These are phyloP conservation scores for Eremophila alpestris DNA, from an alignment of 2,797 vertebrate genomes.

Conservation along the genomic window DNA sequence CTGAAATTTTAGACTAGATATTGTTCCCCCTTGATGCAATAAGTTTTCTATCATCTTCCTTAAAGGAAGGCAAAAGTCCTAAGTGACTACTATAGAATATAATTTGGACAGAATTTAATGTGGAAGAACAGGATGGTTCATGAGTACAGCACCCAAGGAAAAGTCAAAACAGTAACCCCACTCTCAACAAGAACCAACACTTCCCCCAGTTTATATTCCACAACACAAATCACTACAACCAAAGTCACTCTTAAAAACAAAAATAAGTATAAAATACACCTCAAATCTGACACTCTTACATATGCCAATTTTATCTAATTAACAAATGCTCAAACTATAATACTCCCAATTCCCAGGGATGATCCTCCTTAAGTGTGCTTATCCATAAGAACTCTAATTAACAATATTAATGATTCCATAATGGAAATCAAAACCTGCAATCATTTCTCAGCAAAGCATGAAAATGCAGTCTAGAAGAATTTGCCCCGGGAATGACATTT, in stretches of 20 bases:
- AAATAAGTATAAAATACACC: conserved; percentile 34
- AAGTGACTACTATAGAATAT: neutral
- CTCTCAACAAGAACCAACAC: neutral
- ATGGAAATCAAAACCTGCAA: conserved; percentile 68
- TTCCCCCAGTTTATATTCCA: neutral
- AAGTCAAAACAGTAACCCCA: neutral
- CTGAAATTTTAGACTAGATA: neutral
- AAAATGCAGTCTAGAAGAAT: conserved; percentile 62
- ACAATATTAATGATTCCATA: conserved; percentile 65
- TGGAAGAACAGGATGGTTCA: neutral
- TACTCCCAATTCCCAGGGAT: conserved; percentile 63
- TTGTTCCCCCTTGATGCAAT: neutral
- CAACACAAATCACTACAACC: neutral
- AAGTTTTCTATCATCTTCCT: neutral
- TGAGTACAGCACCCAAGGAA: neutral
- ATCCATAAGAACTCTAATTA: conserved; percentile 68
- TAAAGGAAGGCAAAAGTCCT: neutral
- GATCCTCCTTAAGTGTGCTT: conserved; percentile 69
- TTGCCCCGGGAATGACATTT: conserved; percentile 25
- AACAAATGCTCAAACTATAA: conserved; percentile 53
- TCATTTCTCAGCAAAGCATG: conserved; percentile 63
- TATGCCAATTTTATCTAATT: conserved; percentile 54
- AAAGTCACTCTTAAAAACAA: neutral
- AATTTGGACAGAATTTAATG: neutral
- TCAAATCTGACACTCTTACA: conserved; percentile 9